Percentiles rank a stretch among this genome's conserved stretches.
These are phyloP conservation scores for Caenorhabditis latens DNA, from an alignment of 1,140 invertebrate species.

Conservation along the genomic window DNA sequence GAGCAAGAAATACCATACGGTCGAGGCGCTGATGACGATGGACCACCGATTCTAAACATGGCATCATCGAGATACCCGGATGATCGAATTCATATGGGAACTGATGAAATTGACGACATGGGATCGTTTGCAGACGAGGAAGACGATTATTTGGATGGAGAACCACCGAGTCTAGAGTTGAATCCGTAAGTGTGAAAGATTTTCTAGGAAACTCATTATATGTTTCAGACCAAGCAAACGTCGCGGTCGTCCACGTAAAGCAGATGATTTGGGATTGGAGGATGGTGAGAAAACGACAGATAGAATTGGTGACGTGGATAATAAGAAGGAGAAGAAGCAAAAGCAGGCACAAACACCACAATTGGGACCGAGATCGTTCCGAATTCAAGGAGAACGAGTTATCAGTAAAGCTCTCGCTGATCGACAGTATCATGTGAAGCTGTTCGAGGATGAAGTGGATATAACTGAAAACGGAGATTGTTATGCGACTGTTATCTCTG, in stretches of 20 bases:
- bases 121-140: neutral
- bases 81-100: neutral
- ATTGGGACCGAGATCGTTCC: neutral
- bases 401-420: conserved; percentile 30
- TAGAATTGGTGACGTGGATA: neutral
- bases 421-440: conserved; percentile 51
- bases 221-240: conserved; percentile 10
- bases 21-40: neutral
- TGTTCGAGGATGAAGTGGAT: conserved; percentile 62
- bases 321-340: neutral
- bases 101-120: neutral
- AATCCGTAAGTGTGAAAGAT: neutral
- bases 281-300: neutral
- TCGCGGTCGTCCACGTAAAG: neutral
- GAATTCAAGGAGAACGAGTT: conserved; percentile 48
- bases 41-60: conserved; percentile 27
- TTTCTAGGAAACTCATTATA: neutral
- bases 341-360: neutral
- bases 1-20: neutral
- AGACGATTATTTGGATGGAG: neutral
- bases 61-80: neutral
- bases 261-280: neutral
- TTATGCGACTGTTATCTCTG: conserved; percentile 59
- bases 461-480: conserved; percentile 55
- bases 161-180: conserved; percentile 10